These are phyloP conservation scores for Muraenolepis orangiensis DNA, from an alignment of 2,797 vertebrate species.

Conservation along the genomic window DNA sequence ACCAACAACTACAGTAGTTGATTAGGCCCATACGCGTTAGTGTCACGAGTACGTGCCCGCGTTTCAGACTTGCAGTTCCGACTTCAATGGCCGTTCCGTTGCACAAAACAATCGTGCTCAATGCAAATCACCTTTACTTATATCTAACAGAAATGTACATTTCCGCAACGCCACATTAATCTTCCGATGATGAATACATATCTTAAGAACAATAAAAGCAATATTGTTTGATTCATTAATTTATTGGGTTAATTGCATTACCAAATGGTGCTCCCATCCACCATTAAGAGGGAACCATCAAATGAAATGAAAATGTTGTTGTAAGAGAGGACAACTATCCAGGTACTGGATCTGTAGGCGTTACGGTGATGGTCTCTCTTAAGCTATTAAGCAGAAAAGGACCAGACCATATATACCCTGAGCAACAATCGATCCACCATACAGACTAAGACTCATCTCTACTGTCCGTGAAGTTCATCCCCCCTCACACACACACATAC, in stretches of 20 bases:
- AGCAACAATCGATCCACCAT: not conserved
- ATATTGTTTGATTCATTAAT: not conserved
- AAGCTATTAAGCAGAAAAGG: not conserved
- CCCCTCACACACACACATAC: not conserved
- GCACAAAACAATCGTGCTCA: no score
- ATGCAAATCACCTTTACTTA: no score
- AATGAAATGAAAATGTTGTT: not conserved
- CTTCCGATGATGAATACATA: not conserved
- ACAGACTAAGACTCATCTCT: not conserved
- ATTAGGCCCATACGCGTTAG: no score
- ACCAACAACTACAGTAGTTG: no score
- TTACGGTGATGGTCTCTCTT: not conserved
- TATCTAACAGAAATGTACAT: not conserved
- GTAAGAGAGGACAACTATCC: not conserved
- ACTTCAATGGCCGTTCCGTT: no score
- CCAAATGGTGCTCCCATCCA: not conserved
- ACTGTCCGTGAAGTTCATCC: not conserved
- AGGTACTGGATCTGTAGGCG: not conserved
- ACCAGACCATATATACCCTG: not conserved
- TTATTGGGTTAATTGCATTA: not conserved
- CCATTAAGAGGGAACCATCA: not conserved
- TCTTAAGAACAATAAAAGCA: not conserved
- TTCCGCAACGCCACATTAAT: not conserved
- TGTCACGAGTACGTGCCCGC: no score
- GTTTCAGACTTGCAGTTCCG: no score